Conservation (phyloP, 2,888 invertebrate genomes). For the Cerastoderma edule region DNA sequence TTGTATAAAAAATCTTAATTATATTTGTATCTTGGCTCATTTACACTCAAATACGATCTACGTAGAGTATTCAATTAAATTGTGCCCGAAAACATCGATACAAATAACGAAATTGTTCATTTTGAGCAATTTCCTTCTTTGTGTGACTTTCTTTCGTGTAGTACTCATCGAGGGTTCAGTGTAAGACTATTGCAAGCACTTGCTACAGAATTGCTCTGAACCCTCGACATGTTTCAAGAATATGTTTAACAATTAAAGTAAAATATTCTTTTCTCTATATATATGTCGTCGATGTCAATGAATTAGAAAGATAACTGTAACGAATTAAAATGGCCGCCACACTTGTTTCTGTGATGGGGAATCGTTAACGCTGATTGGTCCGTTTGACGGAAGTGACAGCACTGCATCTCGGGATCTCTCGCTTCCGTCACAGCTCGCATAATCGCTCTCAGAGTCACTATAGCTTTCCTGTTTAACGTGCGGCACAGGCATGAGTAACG, state of each 20-base stretch:
- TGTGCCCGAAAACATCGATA: not conserved
- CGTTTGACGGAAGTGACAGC: constrained; percentile 44
- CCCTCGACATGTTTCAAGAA: no score
- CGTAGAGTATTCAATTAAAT: no score
- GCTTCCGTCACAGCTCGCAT: not conserved
- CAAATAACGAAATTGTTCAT: not conserved
- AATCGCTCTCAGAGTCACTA: constrained; percentile 32
- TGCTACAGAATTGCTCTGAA: no score
- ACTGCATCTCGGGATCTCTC: constrained; percentile 35
- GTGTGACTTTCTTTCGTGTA: not conserved
- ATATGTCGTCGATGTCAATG: not conserved
- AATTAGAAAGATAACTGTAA: not conserved
- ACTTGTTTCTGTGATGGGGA: constrained; percentile 57
- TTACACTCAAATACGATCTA: no score
- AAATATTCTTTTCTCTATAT: no score
- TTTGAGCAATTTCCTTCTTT: not conserved
- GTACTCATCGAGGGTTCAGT: not conserved
- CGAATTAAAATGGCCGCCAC: constrained; percentile 60
- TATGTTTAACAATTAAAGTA: no score
- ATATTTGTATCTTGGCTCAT: no score
- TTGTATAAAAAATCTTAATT: no score
- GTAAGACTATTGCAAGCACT: no score
- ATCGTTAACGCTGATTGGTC: constrained; percentile 42
- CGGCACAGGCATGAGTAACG: constrained; percentile 48
- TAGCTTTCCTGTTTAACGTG: constrained; percentile 34